A percentile compares a stretch with the other conserved stretches of the same genome.
These are phyloP conservation scores for Pseudomyrmex dendroicus DNA, from an alignment of 1,140 invertebrate species.

Conservation along the genomic window DNA sequence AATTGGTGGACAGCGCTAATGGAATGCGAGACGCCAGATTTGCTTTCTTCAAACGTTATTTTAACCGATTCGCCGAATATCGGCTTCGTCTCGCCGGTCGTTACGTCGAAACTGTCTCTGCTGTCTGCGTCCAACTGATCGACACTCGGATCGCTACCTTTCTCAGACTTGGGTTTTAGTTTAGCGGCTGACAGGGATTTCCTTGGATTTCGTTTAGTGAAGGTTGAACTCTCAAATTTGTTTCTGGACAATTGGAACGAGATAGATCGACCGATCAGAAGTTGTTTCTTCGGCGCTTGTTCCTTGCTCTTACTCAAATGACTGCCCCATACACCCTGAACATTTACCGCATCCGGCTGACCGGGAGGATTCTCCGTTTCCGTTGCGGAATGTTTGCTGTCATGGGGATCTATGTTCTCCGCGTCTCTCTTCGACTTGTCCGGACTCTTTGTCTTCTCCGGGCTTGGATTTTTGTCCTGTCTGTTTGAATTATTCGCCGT, in stretches of 20 bases:
- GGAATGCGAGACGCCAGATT: slow-evolving; percentile 68
- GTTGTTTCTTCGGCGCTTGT: slow-evolving; percentile 70
- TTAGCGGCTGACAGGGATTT: slow-evolving; percentile 86
- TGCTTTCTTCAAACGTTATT: slow-evolving; percentile 71
- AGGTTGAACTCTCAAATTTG: slow-evolving; percentile 88
- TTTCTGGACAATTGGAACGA: slow-evolving; percentile 88
- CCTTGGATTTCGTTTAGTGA: slow-evolving; percentile 91
- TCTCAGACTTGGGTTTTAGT: slow-evolving; percentile 69
- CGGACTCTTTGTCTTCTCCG: not conserved
- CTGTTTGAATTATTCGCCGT: slow-evolving; percentile 3
- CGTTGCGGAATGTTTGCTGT: slow-evolving; percentile 70
- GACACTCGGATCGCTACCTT: not conserved
- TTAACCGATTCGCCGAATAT: slow-evolving; percentile 74
- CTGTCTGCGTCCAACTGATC: not conserved
- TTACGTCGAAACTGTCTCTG: slow-evolving; percentile 33
- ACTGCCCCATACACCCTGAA: slow-evolving; percentile 86
- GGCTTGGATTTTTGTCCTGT: slow-evolving; percentile 2
- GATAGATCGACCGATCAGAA: slow-evolving; percentile 79
- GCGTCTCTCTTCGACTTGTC: slow-evolving; percentile 24
- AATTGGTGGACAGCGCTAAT: slow-evolving; percentile 82
- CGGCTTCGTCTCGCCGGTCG: slow-evolving; percentile 37
- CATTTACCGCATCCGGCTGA: slow-evolving; percentile 69
- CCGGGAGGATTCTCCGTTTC: not conserved
- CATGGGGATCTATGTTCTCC: slow-evolving; percentile 69
- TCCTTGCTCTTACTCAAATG: slow-evolving; percentile 85